Base-by-base conservation (phyloP, 2,888 invertebrate genomes). In the Eristalis pertinax region DNA sequence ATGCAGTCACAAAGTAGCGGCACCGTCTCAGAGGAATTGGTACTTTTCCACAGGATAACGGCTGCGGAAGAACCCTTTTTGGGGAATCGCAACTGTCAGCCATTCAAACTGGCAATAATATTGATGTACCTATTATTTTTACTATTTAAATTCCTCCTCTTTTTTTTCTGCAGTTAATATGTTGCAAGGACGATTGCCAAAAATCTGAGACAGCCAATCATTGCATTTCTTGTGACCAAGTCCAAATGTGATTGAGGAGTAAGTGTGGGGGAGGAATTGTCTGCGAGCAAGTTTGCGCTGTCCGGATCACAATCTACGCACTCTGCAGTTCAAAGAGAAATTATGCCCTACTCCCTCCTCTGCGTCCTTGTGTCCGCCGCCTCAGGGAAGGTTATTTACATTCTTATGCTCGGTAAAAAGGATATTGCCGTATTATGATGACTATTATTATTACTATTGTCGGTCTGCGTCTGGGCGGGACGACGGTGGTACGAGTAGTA, bases 381-480 rank as follows among this genome's bases (percentile, higher is more conserved):
- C 84, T 26, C 26, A 73, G 87, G 87, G 75, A 65, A 76, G 87
- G 87, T 80, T 29, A 73, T 72, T 75, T 72, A 84, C 76, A 72
- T 76, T 84, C 62, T 58, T 70, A 38, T 38, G n/a, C 58, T 79
- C 22, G 43, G 38, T 63, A 22, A 65, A 79, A 87, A 83, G 87
- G 87, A 87, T 76, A 84, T 84, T 84, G 64, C 87, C 79, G 75
- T 84, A 77, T 87, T 87, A 79, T 79, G 79, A 84, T 50, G 87
- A 84, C 87, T 83, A 76, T 87, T 79, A 87, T 84, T 87, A 84
- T 87, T 87, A 58, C 83, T 87, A 84, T 87, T 87, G 87, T 87
- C 79, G 87, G 80, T 79, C 38, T 32, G 26, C 19, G 19, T 43
- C 22, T 70, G 65, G 22, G 38, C 19, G 22, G 35, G 15, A 19